A percentile compares a stretch with the other conserved stretches of the same genome.
phyloP scores from a whole-genome alignment of 2,113 vertebrate genomes.

The Macquaria ambigua region DNA sequence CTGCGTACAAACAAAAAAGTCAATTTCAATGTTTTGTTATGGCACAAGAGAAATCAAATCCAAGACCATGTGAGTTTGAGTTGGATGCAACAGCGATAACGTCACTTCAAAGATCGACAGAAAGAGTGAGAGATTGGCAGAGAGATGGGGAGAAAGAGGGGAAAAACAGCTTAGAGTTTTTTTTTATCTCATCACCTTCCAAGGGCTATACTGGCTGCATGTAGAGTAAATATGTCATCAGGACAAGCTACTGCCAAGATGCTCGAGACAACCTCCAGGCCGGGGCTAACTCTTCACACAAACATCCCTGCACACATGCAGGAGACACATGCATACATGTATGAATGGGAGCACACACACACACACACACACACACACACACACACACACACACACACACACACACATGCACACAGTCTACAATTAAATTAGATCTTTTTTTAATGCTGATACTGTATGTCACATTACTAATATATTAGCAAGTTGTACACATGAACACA shows the following conservation, averaged over 20 bases:
- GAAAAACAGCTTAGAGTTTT: constrained; percentile 25
- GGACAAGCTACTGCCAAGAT: constrained; percentile 42
- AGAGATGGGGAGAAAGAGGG: constrained; percentile 17
- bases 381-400: too few species aligned
- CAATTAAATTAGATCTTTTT: not conserved
- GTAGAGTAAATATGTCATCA: constrained; percentile 54
- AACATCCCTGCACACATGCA: constrained; percentile 27
- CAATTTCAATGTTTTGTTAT: constrained; percentile 21
- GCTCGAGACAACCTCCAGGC: constrained; percentile 18
- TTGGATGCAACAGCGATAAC: constrained; percentile 41
- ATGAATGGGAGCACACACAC: not conserved
- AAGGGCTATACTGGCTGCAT: constrained; percentile 21
- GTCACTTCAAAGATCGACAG: constrained; percentile 33
- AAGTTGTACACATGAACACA: not conserved
- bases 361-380: too few species aligned
- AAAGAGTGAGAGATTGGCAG: constrained; percentile 40
- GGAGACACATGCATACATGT: not conserved
- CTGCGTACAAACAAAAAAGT: not conserved
- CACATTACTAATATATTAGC: not conserved
- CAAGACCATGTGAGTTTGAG: constrained; percentile 2
- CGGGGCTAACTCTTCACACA: constrained; percentile 11
- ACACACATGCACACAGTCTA: too few species aligned
- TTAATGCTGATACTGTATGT: not conserved
- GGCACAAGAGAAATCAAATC: constrained; percentile 13
- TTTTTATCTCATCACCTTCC: constrained; percentile 57